phyloP scores from a whole-genome alignment of 2,888 invertebrate genomes.

The Anorthoa munda region DNA sequence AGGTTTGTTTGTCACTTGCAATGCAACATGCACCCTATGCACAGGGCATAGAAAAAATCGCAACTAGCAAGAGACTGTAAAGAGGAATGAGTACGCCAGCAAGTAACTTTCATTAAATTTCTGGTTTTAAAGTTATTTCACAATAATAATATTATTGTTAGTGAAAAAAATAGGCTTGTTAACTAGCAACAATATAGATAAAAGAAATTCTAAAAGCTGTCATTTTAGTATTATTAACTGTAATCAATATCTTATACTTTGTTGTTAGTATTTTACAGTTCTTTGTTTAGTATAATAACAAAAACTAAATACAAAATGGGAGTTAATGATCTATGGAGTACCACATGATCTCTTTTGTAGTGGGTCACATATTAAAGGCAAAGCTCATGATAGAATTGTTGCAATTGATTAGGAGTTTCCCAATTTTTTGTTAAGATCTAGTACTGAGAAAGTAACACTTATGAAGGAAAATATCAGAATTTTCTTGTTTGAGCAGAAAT shows the following conservation, averaged over 20 bases:
- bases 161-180: neutral
- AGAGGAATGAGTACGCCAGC: conserved; percentile 28
- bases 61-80: conserved; percentile 7
- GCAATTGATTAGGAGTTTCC: neutral
- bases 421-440: neutral
- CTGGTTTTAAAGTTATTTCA: neutral
- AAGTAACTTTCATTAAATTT: neutral
- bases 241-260: conserved; percentile 8
- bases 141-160: conserved; percentile 16
- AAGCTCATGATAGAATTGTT: neutral
- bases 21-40: conserved; percentile 9
- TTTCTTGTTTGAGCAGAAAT: neutral
- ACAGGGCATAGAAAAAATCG: conserved; percentile 20
- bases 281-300: neutral
- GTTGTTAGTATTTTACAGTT: neutral
- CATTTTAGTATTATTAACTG: conserved; percentile 4
- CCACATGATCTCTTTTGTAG: neutral
- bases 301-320: no score
- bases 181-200: neutral
- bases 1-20: conserved; percentile 4
- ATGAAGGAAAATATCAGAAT: neutral
- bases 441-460: neutral
- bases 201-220: neutral
- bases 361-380: neutral
- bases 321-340: no score